phyloP scores from a whole-genome alignment of 2,888 invertebrate species.

The Pachycephus smyrnensis region DNA sequence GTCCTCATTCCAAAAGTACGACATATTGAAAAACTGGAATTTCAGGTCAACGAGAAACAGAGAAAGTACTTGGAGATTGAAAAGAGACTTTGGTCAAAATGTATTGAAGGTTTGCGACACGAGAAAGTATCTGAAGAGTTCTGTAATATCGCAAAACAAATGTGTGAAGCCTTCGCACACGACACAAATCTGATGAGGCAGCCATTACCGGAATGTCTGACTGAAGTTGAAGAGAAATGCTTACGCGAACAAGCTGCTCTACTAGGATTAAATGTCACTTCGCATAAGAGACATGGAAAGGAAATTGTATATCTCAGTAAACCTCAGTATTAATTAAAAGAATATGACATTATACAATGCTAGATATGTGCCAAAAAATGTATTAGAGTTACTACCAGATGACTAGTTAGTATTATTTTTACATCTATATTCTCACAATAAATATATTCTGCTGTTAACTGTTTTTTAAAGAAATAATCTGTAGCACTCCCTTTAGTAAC shows the following conservation, averaged over 20 bases:
- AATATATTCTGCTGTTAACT: neutral
- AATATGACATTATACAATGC: neutral
- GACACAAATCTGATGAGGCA: constrained; percentile 67
- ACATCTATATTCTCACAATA: neutral
- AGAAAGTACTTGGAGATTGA: constrained; percentile 58
- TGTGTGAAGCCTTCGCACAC: constrained; percentile 68
- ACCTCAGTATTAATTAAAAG: constrained; percentile 14
- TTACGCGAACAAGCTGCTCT: constrained; percentile 67
- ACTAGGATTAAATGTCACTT: constrained; percentile 67
- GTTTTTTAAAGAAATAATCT: neutral
- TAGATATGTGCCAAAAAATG: neutral
- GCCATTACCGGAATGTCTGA: constrained; percentile 69
- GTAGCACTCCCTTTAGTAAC: neutral
- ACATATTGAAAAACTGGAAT: constrained; percentile 27
- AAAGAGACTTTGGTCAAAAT: constrained; percentile 64
- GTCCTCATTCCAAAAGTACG: constrained; percentile 64
- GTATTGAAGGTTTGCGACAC: constrained; percentile 42
- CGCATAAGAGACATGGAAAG: constrained; percentile 45
- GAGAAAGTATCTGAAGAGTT: constrained; percentile 44
- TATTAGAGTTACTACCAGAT: neutral
- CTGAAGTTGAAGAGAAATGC: constrained; percentile 67
- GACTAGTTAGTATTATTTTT: neutral
- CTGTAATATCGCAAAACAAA: constrained; percentile 64
- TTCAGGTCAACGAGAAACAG: constrained; percentile 49
- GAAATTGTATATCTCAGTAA: constrained; percentile 41